Percentiles rank a stretch among this genome's conserved stretches.
Conservation (phyloP, 2,888 invertebrate genomes). For the Leptopilina drosophilae region DNA sequence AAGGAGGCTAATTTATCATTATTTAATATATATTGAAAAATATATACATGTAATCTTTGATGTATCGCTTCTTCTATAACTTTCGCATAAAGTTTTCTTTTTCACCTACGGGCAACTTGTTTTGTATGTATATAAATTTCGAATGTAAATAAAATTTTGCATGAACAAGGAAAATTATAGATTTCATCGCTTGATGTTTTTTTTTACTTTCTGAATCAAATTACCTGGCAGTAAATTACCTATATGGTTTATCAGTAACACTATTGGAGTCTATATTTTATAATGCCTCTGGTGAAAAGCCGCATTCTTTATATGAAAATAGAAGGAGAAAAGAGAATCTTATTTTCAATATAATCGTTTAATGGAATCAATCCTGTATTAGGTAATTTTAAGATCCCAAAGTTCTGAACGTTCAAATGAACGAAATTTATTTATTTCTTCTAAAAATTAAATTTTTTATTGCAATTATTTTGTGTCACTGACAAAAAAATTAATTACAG, state of each 20-base stretch:
- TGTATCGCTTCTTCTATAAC: no score
- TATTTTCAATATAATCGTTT: background rate
- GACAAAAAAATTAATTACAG: no score
- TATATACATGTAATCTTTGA: no score
- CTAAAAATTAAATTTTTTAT: no score
- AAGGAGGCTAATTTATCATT: background rate
- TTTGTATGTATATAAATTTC: background rate
- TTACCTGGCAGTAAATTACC: background rate
- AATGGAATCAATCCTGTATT: background rate
- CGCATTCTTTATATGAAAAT: background rate
- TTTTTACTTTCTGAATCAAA: slow-evolving; percentile 27
- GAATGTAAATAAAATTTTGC: slow-evolving; percentile 3
- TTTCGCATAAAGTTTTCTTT: background rate
- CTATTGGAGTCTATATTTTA: background rate
- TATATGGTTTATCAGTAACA: slow-evolving; percentile 7
- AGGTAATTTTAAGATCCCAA: no score
- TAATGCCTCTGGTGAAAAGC: slow-evolving; percentile 8
- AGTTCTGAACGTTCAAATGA: no score
- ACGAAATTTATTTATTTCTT: no score
- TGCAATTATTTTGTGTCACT: no score
- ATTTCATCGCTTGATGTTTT: slow-evolving; percentile 18
- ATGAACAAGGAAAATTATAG: background rate
- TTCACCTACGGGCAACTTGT: background rate
- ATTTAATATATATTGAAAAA: background rate
- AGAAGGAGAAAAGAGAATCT: slow-evolving; percentile 1